Percentiles rank a stretch among this genome's conserved stretches.
phyloP scores from a whole-genome alignment of 2,888 invertebrate genomes.

The Lepidochitona cinerea region DNA sequence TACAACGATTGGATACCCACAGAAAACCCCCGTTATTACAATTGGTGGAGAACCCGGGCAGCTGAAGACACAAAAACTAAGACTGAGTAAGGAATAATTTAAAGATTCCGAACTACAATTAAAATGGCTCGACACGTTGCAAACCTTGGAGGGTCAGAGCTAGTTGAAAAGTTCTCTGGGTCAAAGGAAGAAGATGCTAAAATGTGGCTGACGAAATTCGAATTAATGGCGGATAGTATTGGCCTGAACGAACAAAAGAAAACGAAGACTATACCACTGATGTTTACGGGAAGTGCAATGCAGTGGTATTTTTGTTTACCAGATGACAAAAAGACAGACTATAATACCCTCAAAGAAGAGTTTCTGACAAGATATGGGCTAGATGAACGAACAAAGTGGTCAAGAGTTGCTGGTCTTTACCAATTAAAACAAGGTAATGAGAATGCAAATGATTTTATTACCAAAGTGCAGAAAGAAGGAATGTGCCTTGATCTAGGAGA shows the following conservation, averaged over 20 bases:
- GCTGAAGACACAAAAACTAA: too few species aligned
- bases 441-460: neutral
- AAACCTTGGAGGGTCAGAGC: neutral
- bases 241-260: neutral
- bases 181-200: neutral
- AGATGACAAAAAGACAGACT: neutral
- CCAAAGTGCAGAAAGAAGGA: neutral
- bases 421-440: neutral
- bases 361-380: neutral
- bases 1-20: too few species aligned
- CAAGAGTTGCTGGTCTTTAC: neutral
- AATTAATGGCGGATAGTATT: neutral
- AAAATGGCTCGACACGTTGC: neutral
- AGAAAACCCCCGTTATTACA: too few species aligned
- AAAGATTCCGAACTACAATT: too few species aligned
- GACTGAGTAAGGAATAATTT: too few species aligned
- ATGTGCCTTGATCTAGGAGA: neutral
- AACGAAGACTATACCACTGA: neutral
- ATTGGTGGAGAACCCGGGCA: too few species aligned
- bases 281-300: neutral
- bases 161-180: neutral
- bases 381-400: constrained; percentile 2
- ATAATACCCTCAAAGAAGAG: neutral
- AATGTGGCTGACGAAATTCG: neutral
- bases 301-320: neutral